Evolutionary conservation across 2,113 vertebrate species (phyloP).

Genomic region (Eulemur macaco): DNA sequence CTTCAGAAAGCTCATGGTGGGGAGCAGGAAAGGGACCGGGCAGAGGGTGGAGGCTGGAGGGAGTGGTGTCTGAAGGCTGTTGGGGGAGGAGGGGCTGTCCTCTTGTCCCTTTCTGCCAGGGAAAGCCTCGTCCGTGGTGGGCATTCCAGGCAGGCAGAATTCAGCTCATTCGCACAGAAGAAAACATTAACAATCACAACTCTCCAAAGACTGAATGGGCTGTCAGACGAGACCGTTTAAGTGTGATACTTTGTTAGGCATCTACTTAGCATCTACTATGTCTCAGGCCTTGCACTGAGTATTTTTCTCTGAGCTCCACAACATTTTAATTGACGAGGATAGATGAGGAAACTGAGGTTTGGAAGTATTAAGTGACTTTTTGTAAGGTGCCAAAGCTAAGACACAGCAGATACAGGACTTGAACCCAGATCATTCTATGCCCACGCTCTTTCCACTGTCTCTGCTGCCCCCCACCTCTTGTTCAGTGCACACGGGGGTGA

Average conservation of each 20-base stretch:
- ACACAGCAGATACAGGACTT: background rate
- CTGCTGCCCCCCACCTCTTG: fast-evolving
- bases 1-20: background rate
- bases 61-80: background rate
- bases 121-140: background rate
- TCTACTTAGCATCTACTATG: background rate
- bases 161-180: background rate
- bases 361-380: background rate
- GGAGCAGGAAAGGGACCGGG: background rate
- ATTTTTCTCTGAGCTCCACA: background rate
- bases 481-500: background rate
- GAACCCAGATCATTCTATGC: background rate
- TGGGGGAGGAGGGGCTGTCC: background rate
- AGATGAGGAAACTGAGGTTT: background rate
- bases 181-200: background rate
- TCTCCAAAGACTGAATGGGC: background rate
- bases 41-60: background rate
- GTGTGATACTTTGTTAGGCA: background rate
- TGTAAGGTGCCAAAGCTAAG: background rate
- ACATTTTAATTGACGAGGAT: background rate
- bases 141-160: background rate
- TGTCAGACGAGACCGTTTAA: background rate
- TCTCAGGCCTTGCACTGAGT: background rate
- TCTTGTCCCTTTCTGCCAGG: background rate
- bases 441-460: background rate